phyloP scores from a whole-genome alignment of 64 coral and sea anemone genomes.

The Porites lutea region DNA sequence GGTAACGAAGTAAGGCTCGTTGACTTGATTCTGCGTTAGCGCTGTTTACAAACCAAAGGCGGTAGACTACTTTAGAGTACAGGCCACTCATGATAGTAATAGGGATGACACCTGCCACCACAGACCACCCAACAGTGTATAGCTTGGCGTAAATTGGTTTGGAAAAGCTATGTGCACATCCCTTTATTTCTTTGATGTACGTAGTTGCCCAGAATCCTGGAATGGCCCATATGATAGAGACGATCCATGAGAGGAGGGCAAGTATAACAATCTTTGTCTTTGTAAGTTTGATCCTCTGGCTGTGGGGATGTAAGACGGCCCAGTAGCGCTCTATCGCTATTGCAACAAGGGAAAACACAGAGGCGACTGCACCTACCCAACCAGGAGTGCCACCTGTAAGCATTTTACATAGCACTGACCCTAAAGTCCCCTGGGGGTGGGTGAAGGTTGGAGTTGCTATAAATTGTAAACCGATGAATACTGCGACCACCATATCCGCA shows the following conservation, averaged over 20 bases:
- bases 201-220: conserved; percentile 52
- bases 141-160: conserved; percentile 51
- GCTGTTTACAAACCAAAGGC: neutral
- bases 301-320: conserved; percentile 16
- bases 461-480: conserved; percentile 3
- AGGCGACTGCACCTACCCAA: conserved; percentile 24
- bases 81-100: conserved; percentile 41
- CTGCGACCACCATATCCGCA: conserved; percentile 18
- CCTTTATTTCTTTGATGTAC: conserved; percentile 43
- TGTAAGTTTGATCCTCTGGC: conserved; percentile 14
- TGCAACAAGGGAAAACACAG: conserved; percentile 28
- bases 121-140: conserved; percentile 62
- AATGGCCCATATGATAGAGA: conserved; percentile 25
- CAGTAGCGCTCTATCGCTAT: conserved; percentile 32
- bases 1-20: neutral
- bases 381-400: conserved; percentile 19
- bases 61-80: conserved; percentile 41
- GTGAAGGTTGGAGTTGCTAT: conserved; percentile 25
- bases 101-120: conserved; percentile 58
- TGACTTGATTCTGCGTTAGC: neutral
- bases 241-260: conserved; percentile 39
- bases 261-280: conserved; percentile 50
- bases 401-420: neutral
- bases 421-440: neutral
- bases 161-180: conserved; percentile 39